Evolutionary conservation across 2,113 vertebrate genomes (phyloP).

Genomic region (Clinocottus analis): DNA sequence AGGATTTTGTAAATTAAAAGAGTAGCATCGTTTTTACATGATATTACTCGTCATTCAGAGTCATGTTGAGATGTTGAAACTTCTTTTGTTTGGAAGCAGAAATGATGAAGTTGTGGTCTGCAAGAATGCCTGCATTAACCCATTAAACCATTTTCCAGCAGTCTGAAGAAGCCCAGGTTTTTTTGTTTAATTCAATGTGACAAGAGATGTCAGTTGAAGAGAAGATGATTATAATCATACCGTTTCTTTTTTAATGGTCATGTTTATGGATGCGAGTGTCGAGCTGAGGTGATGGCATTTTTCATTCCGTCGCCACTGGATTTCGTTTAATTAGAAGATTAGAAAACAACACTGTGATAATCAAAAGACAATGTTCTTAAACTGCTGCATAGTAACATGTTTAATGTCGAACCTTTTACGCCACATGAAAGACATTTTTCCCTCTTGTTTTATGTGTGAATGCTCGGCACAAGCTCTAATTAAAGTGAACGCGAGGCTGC

Average conservation of each 20-base stretch:
- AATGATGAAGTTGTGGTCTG: conserved; percentile 76
- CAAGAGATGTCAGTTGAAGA: background rate
- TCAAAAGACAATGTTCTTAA: conserved; percentile 54
- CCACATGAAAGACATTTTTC: conserved; percentile 42
- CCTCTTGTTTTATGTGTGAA: conserved; percentile 35
- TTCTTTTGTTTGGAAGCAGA: conserved; percentile 66
- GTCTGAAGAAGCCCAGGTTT: conserved; percentile 30
- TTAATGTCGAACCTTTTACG: conserved; percentile 37
- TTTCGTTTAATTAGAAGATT: conserved; percentile 28
- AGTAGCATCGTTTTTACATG: conserved; percentile 75
- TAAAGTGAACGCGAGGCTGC: conserved; percentile 66
- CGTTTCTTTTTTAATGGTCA: conserved; percentile 18
- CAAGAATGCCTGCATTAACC: conserved; percentile 83
- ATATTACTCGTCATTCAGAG: conserved; percentile 72
- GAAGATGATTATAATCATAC: conserved; percentile 13
- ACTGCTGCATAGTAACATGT: conserved; percentile 12
- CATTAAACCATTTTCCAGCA: conserved; percentile 85
- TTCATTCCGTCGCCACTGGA: background rate
- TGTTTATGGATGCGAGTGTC: conserved; percentile 32
- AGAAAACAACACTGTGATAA: conserved; percentile 36
- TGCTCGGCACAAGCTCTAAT: conserved; percentile 61
- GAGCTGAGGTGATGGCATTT: background rate
- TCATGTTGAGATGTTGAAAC: conserved; percentile 75
- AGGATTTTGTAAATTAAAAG: conserved; percentile 78
- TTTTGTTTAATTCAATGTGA: conserved; percentile 25